Conservation (phyloP, 2,113 vertebrate genomes). For the Alaudala cheleensis region DNA sequence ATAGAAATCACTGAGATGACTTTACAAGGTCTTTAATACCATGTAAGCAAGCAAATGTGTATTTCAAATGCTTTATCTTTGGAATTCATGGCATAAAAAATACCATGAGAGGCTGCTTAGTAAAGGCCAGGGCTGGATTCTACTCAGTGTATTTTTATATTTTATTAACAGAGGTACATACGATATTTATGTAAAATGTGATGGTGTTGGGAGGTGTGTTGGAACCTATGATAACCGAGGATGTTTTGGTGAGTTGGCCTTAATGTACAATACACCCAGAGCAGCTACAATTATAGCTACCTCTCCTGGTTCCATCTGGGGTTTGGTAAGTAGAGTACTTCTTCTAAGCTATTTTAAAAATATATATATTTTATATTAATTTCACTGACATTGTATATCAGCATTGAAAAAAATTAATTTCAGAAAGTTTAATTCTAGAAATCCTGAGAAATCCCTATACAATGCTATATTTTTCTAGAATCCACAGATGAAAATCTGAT, state of each 20-base stretch:
- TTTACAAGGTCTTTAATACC: neutral
- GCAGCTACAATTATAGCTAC: conserved; percentile 97
- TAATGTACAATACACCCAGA: conserved; percentile 99
- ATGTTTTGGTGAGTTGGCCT: conserved; percentile 96
- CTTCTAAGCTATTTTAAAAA: neutral
- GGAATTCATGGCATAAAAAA: neutral
- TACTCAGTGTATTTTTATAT: neutral
- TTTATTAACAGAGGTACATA: conserved; percentile 86
- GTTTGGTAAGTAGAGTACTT: conserved; percentile 85
- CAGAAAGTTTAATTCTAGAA: neutral
- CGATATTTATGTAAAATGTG: conserved; percentile 89
- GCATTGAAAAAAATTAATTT: neutral
- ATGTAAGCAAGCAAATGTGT: neutral
- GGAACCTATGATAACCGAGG: conserved; percentile 94
- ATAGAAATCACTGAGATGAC: neutral
- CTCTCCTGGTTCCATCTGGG: conserved; percentile 94
- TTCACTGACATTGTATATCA: neutral
- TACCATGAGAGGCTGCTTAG: neutral
- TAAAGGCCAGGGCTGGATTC: neutral
- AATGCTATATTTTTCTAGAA: neutral
- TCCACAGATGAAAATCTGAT: neutral
- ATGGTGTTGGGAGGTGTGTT: conserved; percentile 85
- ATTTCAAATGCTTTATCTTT: neutral
- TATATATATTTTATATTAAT: neutral
- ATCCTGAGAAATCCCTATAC: neutral